Evolutionary conservation across 2,113 vertebrate genomes (phyloP), one percentile per base, ranked within the genome.

Genomic region (Rousettus leschenaultii): DNA sequence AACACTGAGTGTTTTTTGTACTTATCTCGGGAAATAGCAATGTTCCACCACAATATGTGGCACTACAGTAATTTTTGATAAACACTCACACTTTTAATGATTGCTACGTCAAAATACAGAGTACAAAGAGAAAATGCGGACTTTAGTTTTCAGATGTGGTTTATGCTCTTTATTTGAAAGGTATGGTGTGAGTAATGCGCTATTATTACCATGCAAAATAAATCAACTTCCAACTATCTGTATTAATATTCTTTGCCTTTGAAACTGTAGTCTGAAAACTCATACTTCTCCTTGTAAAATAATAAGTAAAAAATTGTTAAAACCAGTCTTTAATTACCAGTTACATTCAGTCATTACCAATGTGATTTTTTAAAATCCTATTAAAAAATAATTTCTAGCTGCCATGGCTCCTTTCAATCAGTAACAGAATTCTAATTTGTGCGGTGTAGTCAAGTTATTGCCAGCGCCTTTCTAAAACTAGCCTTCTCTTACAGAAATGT

Each of bases 321-420:
- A 91, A 88, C 87, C 24, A 11, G 9, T 73, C 92, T 68, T 73
- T 75, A 97, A 80, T 86, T 33, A 33, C 40, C 22, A 45, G 95
- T 71, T 90, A 86, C 73, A 95, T 97, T 96, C 35, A 93, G n/a
- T 83, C 1, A 4, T 91, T 95, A 89, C 59, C 86, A 92, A n/a
- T 28, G 59, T 77, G 86, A 92, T 91, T 91, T 92, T 88, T 45
- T 3, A 94, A 95, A 97, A 94, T 91, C 80, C 22, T 86, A 68
- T 97, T 96, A 90, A 96, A 95, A 90, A 93, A 93, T 95, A 86
- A 96, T 96, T 95, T 94, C 68, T 94, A 87, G 71, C 93, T 87
- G 65, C 91, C 79, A 63, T 35, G 24, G 40, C 6, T 90, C 45
- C 57, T 95, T 73, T 97, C 73, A 71, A 0, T 95, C 91, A 82